Conservation (phyloP, 2,113 vertebrate genomes). For the Pedetes capensis region DNA sequence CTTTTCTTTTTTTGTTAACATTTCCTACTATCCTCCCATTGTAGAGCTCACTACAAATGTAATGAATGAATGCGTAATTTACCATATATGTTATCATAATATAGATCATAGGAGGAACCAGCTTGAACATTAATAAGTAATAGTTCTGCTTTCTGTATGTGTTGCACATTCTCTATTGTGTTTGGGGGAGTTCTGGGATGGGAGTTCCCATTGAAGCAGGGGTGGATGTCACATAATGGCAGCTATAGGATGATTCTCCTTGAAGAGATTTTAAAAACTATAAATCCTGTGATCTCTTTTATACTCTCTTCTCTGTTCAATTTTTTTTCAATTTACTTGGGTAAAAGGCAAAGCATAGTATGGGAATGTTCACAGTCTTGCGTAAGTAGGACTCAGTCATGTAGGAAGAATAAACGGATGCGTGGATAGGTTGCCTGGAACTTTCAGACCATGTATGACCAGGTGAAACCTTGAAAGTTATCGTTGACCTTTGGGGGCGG, state of each 20-base stretch:
- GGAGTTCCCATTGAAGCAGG: not conserved
- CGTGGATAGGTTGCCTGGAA: not conserved
- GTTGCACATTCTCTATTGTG: not conserved
- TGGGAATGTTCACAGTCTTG: not conserved
- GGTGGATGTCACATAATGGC: not conserved
- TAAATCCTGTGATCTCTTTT: not conserved
- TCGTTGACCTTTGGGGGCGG: not conserved
- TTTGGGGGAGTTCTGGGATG: not conserved
- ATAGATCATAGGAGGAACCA: not conserved
- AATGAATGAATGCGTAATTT: not conserved
- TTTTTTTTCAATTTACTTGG: not conserved
- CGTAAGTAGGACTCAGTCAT: not conserved
- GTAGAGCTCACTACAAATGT: not conserved
- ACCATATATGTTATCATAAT: not conserved
- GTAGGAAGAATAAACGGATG: not conserved
- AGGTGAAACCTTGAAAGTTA: slow-evolving; percentile 16
- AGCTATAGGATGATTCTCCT: not conserved
- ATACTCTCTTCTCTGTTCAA: too few species aligned
- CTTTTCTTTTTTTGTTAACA: not conserved
- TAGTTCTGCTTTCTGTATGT: not conserved
- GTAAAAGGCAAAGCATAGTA: not conserved
- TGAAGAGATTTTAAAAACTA: not conserved
- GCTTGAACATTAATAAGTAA: not conserved
- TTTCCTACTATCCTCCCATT: not conserved
- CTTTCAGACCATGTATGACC: not conserved